Evolutionary conservation across 1,140 invertebrate genomes (phyloP).

Genomic region (Charaxes varanes): DNA sequence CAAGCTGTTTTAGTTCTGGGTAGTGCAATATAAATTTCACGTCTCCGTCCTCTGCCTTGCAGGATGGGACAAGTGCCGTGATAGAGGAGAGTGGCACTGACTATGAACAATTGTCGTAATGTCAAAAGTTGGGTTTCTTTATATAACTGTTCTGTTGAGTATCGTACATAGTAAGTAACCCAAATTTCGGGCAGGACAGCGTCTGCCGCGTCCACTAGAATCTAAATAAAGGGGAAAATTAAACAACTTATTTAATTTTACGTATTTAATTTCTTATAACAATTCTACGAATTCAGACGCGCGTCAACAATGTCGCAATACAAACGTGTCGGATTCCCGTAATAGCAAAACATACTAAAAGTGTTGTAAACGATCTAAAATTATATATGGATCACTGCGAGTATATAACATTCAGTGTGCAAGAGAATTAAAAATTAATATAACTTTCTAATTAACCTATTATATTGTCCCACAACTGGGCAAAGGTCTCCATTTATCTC

Average conservation of each 20-base stretch:
- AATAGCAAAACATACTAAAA: slow-evolving; percentile 34
- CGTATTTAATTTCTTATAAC: slow-evolving; percentile 37
- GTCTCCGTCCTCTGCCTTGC: too few species aligned
- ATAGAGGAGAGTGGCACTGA: too few species aligned
- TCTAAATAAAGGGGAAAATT: slow-evolving; percentile 8
- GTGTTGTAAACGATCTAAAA: slow-evolving; percentile 25
- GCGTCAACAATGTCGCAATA: slow-evolving; percentile 38
- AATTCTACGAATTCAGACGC: slow-evolving; percentile 38
- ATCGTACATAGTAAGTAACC: background rate
- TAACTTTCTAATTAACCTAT: too few species aligned
- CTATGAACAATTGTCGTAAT: too few species aligned
- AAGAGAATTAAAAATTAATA: background rate
- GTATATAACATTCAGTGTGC: slow-evolving; percentile 6
- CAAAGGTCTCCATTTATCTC: too few species aligned
- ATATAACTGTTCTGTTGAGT: background rate
- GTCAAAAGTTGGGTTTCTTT: too few species aligned
- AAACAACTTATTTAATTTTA: slow-evolving; percentile 19
- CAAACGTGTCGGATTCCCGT: slow-evolving; percentile 25
- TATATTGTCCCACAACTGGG: too few species aligned
- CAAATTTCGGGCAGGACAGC: too few species aligned
- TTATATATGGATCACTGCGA: slow-evolving; percentile 6
- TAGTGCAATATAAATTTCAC: too few species aligned
- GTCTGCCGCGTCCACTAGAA: background rate
- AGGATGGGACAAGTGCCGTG: too few species aligned
- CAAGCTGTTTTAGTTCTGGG: too few species aligned